Base-by-base conservation (phyloP, 2,888 invertebrate genomes). In the Antheraea yamamai region DNA sequence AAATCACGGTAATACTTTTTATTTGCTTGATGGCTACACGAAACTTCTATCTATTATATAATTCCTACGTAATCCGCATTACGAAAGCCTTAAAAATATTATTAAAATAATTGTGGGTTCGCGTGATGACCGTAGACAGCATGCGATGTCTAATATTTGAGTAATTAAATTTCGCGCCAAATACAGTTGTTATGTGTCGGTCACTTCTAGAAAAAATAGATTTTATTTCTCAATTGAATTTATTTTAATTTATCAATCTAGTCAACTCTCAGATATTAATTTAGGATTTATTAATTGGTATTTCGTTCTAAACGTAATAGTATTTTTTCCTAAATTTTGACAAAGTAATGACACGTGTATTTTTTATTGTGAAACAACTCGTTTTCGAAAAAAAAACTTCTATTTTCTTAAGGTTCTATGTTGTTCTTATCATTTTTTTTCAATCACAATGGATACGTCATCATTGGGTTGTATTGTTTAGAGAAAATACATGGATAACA, bases 21-120 rank as follows among this genome's bases (percentile, higher is more conserved):
- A 39, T 39, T 70, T 39, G 70, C 70, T 23, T 39, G 70, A 20
- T 39, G n/a, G n/a, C 70, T 39, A 70, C 70, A n/a, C n/a, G 10
- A 39, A 70, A 70, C 14, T 26, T 30, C 16, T 66, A 16, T 30
- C n/a, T 61, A 61, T 61, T 61, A 23, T 30, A 30, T 66, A 66
- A 30, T 30, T 66, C 16, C 30, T 66, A 16, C 6, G 64, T 16
- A 16, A 16, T 30, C 4, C 16, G 4, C 16, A 30, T 66, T 66
- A 16, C 26, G 16, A 30, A 66, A 30, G 14, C 23, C 6, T 66
- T 16, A 66, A 66, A 66, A 26, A 66, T 47, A 12, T 30, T 66
- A 66, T 30, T 66, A 26, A 30, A 66, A 66, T 66, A 26, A 64
- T 7, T 26, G 23, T n/a, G 16, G 26, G 4, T 66, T 52, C n/a